Percentiles rank a stretch among this genome's conserved stretches.
phyloP scores from a whole-genome alignment of 2,113 vertebrate genomes.

The Podiceps cristatus region DNA sequence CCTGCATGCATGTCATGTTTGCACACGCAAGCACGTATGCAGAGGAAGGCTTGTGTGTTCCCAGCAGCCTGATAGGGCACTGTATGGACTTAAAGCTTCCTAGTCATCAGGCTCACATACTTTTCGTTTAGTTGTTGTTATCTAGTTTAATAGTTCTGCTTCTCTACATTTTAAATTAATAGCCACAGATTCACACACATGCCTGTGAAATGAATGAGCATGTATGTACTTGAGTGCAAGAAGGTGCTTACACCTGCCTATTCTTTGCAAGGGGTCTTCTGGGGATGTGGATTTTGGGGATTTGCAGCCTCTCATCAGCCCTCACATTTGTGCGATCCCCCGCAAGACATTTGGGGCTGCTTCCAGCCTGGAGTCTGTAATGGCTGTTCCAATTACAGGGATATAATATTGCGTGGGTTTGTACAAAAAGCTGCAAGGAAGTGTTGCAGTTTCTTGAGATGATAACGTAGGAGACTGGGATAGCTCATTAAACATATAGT shows the following conservation, averaged over 20 bases:
- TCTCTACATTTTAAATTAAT: neutral
- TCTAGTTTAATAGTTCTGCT: neutral
- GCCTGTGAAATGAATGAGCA: neutral
- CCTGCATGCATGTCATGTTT: neutral
- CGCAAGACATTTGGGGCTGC: neutral
- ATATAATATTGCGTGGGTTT: neutral
- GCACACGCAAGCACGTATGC: fast-evolving
- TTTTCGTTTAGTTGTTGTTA: neutral
- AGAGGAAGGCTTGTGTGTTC: neutral
- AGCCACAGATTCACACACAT: neutral
- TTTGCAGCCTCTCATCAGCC: neutral
- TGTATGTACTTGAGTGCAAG: neutral
- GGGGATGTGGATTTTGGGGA: neutral
- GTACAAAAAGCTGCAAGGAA: neutral
- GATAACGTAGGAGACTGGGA: neutral
- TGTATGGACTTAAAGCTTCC: neutral
- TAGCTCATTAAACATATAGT: neutral
- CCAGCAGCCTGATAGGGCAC: neutral
- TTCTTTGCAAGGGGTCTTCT: neutral
- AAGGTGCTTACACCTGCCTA: neutral
- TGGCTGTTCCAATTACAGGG: neutral
- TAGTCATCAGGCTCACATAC: neutral
- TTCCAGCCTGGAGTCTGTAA: neutral
- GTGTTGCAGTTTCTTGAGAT: neutral
- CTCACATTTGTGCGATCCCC: neutral